Percentiles rank a stretch among this genome's conserved stretches.
Evolutionary conservation across 2,797 vertebrate species (phyloP).

Genomic region (Characodon lateralis): DNA sequence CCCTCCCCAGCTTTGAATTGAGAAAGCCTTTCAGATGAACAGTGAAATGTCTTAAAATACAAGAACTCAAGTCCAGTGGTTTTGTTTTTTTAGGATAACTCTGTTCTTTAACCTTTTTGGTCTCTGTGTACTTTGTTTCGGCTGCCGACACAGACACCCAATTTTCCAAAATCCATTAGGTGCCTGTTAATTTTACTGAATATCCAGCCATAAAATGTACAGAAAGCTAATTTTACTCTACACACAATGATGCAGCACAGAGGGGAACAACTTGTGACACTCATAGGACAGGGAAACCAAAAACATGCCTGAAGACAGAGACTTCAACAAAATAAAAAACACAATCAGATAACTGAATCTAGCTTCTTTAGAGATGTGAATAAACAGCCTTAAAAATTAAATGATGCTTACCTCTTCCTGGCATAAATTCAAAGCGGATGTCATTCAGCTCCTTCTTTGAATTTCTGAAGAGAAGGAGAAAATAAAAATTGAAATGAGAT

Average conservation of each 20-base stretch:
- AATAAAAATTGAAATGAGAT: neutral
- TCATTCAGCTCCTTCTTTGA: slow-evolving; percentile 98
- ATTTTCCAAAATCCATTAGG: neutral
- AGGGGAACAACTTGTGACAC: neutral
- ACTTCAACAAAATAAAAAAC: neutral
- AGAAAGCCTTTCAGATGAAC: no score
- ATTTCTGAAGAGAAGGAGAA: slow-evolving; percentile 81
- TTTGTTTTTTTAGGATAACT: neutral
- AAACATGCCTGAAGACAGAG: neutral
- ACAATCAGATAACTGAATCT: neutral
- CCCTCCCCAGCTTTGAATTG: no score
- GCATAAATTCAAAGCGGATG: slow-evolving; percentile 98
- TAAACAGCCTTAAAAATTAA: neutral
- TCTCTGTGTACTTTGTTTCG: neutral
- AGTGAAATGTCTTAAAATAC: no score
- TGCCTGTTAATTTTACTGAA: slow-evolving; percentile 6
- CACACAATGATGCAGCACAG: neutral
- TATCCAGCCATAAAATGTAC: neutral
- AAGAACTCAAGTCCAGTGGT: no score
- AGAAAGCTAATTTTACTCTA: no score
- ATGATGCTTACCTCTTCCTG: slow-evolving; percentile 89
- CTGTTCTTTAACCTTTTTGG: neutral
- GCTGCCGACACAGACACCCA: neutral
- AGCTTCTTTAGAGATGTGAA: neutral
- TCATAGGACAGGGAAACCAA: neutral